Base-by-base conservation (phyloP, 2,113 vertebrate genomes). In the Haemorhous mexicanus region DNA sequence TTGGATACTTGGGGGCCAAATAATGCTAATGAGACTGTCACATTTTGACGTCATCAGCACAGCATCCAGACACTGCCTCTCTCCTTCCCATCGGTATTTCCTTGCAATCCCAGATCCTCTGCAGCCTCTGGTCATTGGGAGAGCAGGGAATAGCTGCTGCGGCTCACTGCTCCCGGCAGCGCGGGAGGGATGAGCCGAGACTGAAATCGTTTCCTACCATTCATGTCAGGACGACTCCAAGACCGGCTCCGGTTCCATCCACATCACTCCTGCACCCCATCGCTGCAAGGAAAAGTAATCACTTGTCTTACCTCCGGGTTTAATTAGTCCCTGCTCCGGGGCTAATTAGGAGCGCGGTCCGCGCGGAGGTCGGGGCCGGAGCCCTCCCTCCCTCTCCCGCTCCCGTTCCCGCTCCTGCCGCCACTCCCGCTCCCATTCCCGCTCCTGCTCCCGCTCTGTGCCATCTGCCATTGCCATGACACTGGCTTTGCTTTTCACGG, bases 401-500 rank as follows among this genome's bases (percentile, higher is more conserved):
- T 50, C 30, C 44, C 18, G 2, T 2, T 82, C 53, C 35, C 23
- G 0, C 2, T n/a, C 32, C 55, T 33, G 2, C 11, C 7, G 9
- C 35, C 37, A 0, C 1, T 64, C 61, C 58, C 41, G 5, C 4
- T 39, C 58, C 74, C 46, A 0, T 2, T 52, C 47, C 46, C 20
- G 26, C 18, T 52, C 68, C 49, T 0, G 3, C 5, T 75, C 83
- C 83, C 24, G 32, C 53, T 90, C 37, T 6, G 49, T 96, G 89
- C 96, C 96, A 95, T 96, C 97, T 97, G 97, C 93, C 94, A 93
- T 87, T 88, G 90, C 95, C 92, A 67, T 67, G 90, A 81, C 95
- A 69, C 91, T 84, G 72, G 33, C 89, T 90, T 47, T 79, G 91
- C 95, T 94, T 86, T 96, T 93, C 95, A 93, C 55, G 86, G 93